phyloP scores from a whole-genome alignment of 2,113 vertebrate species.

The Psettodes erumei region DNA sequence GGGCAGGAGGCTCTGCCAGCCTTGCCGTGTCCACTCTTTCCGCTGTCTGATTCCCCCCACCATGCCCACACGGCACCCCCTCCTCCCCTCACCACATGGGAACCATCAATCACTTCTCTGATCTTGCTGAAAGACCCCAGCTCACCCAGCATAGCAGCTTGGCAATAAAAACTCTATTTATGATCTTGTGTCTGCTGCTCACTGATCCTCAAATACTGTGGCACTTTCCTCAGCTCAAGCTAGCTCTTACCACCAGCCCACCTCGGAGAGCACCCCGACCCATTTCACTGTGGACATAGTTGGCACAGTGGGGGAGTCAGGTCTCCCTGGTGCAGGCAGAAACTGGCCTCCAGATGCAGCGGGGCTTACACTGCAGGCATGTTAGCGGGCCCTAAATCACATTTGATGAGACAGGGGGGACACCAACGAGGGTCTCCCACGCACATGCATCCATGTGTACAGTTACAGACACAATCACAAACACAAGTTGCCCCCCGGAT shows the following conservation, averaged over 20 bases:
- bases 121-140: conserved; percentile 56
- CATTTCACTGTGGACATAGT: conserved; percentile 27
- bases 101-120: conserved; percentile 48
- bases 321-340: conserved; percentile 10
- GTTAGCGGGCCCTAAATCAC: conserved; percentile 63
- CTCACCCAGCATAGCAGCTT: conserved; percentile 56
- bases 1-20: conserved; percentile 8
- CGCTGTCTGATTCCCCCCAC: conserved; percentile 13
- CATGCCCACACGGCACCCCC: background rate
- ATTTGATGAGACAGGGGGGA: conserved; percentile 35
- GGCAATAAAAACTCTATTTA: conserved; percentile 78
- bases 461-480: background rate
- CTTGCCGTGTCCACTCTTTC: conserved; percentile 5
- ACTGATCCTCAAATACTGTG: conserved; percentile 68
- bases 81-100: conserved; percentile 35
- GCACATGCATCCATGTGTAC: background rate
- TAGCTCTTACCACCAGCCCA: conserved; percentile 59
- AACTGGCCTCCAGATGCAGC: conserved; percentile 41
- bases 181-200: conserved; percentile 47
- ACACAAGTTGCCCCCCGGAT: conserved; percentile 8
- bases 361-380: conserved; percentile 8
- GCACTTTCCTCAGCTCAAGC: conserved; percentile 52
- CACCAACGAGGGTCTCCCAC: background rate
- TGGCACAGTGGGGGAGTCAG: background rate
- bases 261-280: conserved; percentile 39